Base-by-base conservation (phyloP, 1,140 invertebrate genomes). In the Cyphomyrmex costatus region DNA sequence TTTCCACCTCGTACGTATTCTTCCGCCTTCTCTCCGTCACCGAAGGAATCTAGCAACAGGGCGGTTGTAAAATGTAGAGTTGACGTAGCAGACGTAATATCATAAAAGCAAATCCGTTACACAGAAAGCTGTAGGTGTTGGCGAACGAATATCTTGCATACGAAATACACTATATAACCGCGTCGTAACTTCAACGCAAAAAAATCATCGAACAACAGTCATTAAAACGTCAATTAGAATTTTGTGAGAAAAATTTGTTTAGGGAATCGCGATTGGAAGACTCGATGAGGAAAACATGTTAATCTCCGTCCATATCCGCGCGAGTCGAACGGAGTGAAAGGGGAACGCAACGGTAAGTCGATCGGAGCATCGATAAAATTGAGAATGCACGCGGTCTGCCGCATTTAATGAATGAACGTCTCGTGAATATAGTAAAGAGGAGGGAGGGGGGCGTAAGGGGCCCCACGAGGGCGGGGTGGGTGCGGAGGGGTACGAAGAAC, bases 361-460 rank as follows among this genome's bases (percentile, higher is more conserved):
- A 93, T 94, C 92, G 91, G 76, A 70, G 86, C 88, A 89, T 92
- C 92, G 92, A 93, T 94, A 93, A 94, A 93, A 94, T 94, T 93
- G 89, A 90, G 91, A 93, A 92, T 92, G 91, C 91, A 89, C 87
- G 89, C 90, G 79, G 80, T 89, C 78, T 83, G 68, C 46, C 63
- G 87, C 65, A 89, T 91, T 91, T 91, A 93, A 94, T 93, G 93
- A 94, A 94, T 94, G 92, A 94, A 93, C 90, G 89, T 93, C 91
- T 92, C 88, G 90, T 92, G 91, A 91, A 93, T 91, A 91, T 90
- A 85, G 84, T 89, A 91, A 92, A 89, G 88, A 89, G 61, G 85
- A 86, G 87, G 86, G 85, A 88, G 88, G 42, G 70, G 51, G 61
- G 19, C n/a, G 14, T 14, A n/a, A 27, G 56, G 42, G 60, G 36